Evolutionary conservation across 2,888 invertebrate genomes (phyloP).

Genomic region (Noctua janthe): DNA sequence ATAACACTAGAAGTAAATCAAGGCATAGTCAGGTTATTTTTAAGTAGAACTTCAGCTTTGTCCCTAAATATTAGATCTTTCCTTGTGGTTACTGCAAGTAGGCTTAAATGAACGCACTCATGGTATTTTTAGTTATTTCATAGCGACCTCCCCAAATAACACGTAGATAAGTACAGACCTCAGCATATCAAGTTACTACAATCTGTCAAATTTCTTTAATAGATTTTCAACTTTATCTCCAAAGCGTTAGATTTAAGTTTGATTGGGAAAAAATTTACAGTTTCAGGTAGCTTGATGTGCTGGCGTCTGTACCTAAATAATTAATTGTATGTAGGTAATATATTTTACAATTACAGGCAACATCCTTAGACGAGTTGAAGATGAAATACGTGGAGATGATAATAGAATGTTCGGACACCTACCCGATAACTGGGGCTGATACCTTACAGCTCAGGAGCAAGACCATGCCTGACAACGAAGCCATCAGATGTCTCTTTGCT

Average conservation of each 20-base stretch:
- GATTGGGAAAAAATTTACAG: too few relatives aligned
- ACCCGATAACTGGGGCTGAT: conserved; percentile 72
- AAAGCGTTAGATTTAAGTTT: too few relatives aligned
- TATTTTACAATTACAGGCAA: conserved; percentile 49
- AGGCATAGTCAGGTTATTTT: neutral
- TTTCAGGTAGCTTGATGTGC: too few relatives aligned
- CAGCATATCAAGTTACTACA: too few relatives aligned
- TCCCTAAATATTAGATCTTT: neutral
- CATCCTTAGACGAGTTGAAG: conserved; percentile 72
- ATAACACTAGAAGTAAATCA: neutral
- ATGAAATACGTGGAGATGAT: conserved; percentile 73
- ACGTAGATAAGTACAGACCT: neutral
- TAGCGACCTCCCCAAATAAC: too few relatives aligned
- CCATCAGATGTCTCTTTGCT: conserved; percentile 85
- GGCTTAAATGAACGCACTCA: neutral
- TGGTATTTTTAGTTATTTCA: neutral
- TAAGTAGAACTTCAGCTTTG: neutral
- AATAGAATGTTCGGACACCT: conserved; percentile 73
- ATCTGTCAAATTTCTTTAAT: too few relatives aligned
- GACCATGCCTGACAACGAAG: conserved; percentile 75
- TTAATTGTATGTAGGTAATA: too few relatives aligned
- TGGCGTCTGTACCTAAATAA: too few relatives aligned
- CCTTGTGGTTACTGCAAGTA: neutral
- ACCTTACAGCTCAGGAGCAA: conserved; percentile 73
- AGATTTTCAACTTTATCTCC: too few relatives aligned